A percentile compares a stretch with the other conserved stretches of the same genome.
Evolutionary conservation across 2,888 invertebrate genomes (phyloP).

Genomic region (Lottia scabra): DNA sequence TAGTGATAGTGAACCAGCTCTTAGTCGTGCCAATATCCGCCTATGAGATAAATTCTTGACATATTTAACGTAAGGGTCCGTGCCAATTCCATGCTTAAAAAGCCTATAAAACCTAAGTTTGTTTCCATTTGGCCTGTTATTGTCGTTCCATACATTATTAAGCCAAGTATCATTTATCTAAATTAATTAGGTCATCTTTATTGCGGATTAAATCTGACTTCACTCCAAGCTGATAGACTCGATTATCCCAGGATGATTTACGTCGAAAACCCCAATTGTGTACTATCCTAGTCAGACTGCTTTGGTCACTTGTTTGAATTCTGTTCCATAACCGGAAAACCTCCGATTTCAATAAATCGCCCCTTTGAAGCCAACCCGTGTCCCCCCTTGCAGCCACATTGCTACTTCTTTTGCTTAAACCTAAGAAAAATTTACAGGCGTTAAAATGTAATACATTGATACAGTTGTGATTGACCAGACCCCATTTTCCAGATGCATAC

Average conservation of each 20-base stretch:
- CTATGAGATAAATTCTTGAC: neutral
- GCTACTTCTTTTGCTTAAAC: neutral
- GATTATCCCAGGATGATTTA: neutral
- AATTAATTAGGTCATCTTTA: neutral
- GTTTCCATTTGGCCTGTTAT: neutral
- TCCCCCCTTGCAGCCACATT: no score
- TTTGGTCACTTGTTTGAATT: neutral
- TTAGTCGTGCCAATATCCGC: neutral
- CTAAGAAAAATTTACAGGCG: neutral
- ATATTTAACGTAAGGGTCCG: neutral
- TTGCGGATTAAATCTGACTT: neutral
- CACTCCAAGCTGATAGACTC: neutral
- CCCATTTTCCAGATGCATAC: no score
- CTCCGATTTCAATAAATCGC: neutral
- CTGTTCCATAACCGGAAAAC: neutral
- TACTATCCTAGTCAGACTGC: neutral
- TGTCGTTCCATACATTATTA: neutral
- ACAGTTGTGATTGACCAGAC: no score
- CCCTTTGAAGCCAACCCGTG: neutral
- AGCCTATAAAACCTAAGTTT: neutral
- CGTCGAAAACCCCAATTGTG: neutral
- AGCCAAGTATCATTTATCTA: neutral
- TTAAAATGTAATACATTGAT: neutral
- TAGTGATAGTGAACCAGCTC: neutral
- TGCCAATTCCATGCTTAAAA: neutral